These are phyloP conservation scores for Luffia ferchaultella DNA, from an alignment of 2,888 invertebrate genomes.

Conservation along the genomic window DNA sequence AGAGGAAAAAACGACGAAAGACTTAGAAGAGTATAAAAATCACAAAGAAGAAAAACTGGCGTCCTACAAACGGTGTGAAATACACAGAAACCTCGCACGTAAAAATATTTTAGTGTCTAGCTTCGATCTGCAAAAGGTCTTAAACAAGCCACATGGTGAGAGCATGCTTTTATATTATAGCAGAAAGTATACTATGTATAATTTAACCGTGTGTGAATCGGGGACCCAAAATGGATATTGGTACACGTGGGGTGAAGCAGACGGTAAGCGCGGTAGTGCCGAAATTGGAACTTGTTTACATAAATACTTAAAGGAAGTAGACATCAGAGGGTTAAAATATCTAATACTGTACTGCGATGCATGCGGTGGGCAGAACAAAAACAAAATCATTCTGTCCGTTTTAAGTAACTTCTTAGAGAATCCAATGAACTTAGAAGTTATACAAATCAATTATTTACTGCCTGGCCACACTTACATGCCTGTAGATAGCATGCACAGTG, in stretches of 20 bases:
- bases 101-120: constrained; percentile 15
- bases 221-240: constrained; percentile 17
- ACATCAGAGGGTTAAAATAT: constrained; percentile 1
- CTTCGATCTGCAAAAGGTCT: constrained; percentile 24
- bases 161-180: constrained; percentile 23
- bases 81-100: too few relatives aligned
- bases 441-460: constrained; percentile 23
- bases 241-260: constrained; percentile 28
- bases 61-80: too few relatives aligned
- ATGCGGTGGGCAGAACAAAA: constrained; percentile 17
- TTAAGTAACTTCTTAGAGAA: constrained; percentile 15
- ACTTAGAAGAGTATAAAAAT: too few relatives aligned
- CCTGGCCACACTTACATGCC: constrained; percentile 26
- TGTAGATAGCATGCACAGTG: constrained; percentile 19
- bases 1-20: too few relatives aligned
- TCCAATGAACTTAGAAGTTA: constrained; percentile 14
- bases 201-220: constrained; percentile 23
- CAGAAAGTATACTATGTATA: constrained; percentile 22
- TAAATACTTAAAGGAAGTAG: constrained; percentile 19
- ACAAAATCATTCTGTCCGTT: constrained; percentile 14
- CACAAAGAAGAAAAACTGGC: too few relatives aligned
- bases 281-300: constrained; percentile 27
- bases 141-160: constrained; percentile 25
- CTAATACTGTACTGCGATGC: constrained; percentile 15
- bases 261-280: constrained; percentile 24